Evolutionary conservation across 2,113 vertebrate species (phyloP), one percentile per base, ranked within the genome.

Genomic region (Phycodurus eques): DNA sequence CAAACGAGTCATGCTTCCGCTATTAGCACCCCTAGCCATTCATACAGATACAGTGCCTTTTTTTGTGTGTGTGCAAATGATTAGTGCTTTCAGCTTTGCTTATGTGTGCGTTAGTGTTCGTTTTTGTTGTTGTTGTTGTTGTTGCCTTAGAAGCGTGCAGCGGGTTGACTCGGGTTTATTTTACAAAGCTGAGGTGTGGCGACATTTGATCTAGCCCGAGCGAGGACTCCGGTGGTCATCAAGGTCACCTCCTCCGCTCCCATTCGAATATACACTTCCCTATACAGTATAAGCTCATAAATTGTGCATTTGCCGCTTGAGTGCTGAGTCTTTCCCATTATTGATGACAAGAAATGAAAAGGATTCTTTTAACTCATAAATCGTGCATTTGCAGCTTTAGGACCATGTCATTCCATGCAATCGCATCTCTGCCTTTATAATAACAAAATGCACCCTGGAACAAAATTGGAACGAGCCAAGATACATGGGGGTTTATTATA

Each of bases 151-250:
- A 33, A n/a, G n/a, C 59, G 33, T 33, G 73, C 49, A 43, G 53
- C 73, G 61, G 62, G 80, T 86, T 84, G 79, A 81, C 27, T 44
- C 70, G 76, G 81, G 74, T 85, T 86, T 82, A 79, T 83, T 84
- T 64, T 81, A 78, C 86, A 87, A 83, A 86, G 88, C 83, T 90
- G 87, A 89, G 82, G 80, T 89, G 84, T 86, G 88, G 80, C 80
- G 85, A 88, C 85, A 89, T 82, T 84, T 43, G 80, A 91, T 88
- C 84, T 63, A 70, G 79, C 77, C 73, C 10, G 22, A 5, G 53
- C 74, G 86, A 85, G 80, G 62, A 83, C 85, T 82, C 81, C 83
- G 79, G 80, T 86, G 84, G 75, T 83, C 83, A 80, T 70, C 84
- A 90, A 90, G 87, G 85, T 89, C 85, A 83, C 67, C 57, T 47